Base-by-base conservation (phyloP, 2,113 vertebrate species). In the Hipposideros armiger region DNA sequence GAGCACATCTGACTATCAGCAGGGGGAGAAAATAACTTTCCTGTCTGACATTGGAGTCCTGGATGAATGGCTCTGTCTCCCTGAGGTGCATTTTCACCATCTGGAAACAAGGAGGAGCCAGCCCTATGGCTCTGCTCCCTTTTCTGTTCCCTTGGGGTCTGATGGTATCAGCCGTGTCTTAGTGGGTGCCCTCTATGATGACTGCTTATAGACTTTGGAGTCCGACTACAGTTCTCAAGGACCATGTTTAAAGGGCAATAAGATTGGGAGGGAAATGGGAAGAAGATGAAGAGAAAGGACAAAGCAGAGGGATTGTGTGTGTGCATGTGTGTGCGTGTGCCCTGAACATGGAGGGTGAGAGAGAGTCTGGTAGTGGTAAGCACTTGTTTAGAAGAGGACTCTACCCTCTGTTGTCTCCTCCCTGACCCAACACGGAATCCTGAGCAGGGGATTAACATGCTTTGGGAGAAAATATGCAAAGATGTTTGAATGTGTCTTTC, bases 381-480 rank as follows among this genome's bases (percentile, higher is more conserved):
- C 54, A 50, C 52, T 42, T 76, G 32, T 7, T 74, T 20, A 40
- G n/a, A 52, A 78, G 26, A 84, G 42, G 28, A 52, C 4, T 45
- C 8, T 15, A 74, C 26, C 13, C 9, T 85, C 62, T 64, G 32
- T 10, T 28, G 2, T 60, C 47, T 95, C 13, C 14, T 87, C 14
- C n/a, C 11, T 36, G 20, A 8, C 13, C 24, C 9, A 56, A 40
- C 4, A 45, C 77, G 50, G 62, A 90, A 74, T 95, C 42, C 50
- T 74, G 32, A 87, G 64, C 30, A 7, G 15, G n/a, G 69, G 17
- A 93, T 15, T 20, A 82, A 30, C 26, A 26, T 50, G 47, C 77
- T 95, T 54, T 82, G 56, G 45, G 64, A 88, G 70, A 94, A 94
- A 92, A 54, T 45, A 70, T 22, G 19, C 22, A 32, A 74, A 45